Base-by-base conservation (phyloP, 2,113 vertebrate species). In the Trachemys scripta region DNA sequence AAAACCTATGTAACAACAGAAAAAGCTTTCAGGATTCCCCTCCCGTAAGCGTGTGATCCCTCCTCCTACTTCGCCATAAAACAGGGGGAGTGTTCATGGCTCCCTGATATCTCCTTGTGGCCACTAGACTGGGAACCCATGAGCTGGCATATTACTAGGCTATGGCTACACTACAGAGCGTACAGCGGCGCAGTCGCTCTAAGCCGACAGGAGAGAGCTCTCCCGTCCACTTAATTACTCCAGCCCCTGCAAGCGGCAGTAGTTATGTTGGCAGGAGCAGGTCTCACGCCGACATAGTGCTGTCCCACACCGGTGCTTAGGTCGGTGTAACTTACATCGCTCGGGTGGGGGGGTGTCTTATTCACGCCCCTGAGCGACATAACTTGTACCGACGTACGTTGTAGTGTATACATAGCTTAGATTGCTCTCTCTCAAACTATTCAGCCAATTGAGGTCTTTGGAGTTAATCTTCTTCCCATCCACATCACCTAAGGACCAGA, bases 401-500 rank as follows among this genome's bases (percentile, higher is more conserved):
- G 9, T 62, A 29, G 57, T 62, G 57, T 31, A 9, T 27, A 57
- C 5, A 11, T 57, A 57, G 84, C 51, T 53, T n/a, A 79, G 88
- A 95, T 16, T 93, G 45, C 31, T 35, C 5, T 6, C 13, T 82
- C 93, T 91, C 86, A 45, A 88, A 76, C 29, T 20, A 4, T 87
- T 85, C 85, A 95, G 78, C 89, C 35, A 65, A 27, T 49, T 11
- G 45, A 85, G 42, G 85, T 94, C 35, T 82, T 87, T 81, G 54
- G 87, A 83, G 31, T 69, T 62, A 75, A 76, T 38, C 16, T 5
- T 93, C 95, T 97, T 85, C 82, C 91, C 80, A 85, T 10, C 82
- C 12, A 31, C 82, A 80, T 14, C 80, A 95, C 62, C 85, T 95
- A 16, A 75, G 90, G 87, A 6, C 84, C 93, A 91, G 93, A 84